phyloP scores from a whole-genome alignment of 2,113 vertebrate genomes.

The Noctilio leporinus region DNA sequence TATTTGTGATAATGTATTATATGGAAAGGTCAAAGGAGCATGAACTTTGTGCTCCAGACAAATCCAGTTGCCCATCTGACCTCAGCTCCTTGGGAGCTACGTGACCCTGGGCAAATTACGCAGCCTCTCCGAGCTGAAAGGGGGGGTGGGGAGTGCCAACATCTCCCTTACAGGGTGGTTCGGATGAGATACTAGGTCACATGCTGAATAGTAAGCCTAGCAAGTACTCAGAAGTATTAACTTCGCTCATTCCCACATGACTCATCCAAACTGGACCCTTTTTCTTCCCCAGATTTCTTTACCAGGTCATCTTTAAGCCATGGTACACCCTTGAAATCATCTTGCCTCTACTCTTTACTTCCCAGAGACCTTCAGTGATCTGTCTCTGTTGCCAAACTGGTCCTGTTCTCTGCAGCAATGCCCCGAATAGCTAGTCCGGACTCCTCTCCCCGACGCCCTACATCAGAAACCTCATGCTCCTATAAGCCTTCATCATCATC shows the following conservation, averaged over 20 bases:
- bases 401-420: neutral
- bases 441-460: rapidly evolving
- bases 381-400: too few species aligned
- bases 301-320: neutral
- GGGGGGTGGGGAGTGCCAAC: too few species aligned
- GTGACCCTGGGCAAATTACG: neutral
- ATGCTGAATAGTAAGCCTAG: neutral
- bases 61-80: neutral
- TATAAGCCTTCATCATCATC: too few species aligned
- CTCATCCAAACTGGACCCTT: neutral
- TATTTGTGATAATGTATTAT: neutral
- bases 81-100: neutral
- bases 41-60: neutral
- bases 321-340: neutral
- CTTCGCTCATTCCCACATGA: neutral
- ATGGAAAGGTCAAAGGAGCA: neutral
- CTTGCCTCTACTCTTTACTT: neutral
- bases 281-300: neutral
- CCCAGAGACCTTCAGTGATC: neutral
- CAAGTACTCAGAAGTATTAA: neutral
- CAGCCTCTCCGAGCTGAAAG: neutral
- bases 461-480: neutral
- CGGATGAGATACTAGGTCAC: neutral
- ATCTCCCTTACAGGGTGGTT: neutral
- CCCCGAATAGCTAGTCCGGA: neutral